A percentile compares a stretch with the other conserved stretches of the same genome.
Conservation (phyloP, 2,113 vertebrate species). For the Scalopus aquaticus region DNA sequence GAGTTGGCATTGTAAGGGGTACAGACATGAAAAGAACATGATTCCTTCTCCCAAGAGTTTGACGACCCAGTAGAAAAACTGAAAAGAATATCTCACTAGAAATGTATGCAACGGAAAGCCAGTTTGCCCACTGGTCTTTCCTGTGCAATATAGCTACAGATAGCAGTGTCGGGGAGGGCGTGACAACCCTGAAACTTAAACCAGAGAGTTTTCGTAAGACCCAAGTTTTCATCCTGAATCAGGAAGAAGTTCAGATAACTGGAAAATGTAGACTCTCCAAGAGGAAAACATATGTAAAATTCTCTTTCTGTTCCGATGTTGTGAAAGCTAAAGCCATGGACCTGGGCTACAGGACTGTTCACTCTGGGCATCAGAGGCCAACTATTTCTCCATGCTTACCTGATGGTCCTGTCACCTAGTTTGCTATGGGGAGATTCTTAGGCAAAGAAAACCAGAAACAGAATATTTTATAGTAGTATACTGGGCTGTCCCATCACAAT, state of each 20-base stretch:
- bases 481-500: background rate
- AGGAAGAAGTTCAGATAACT: background rate
- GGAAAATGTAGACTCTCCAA: background rate
- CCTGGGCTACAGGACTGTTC: background rate
- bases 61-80: background rate
- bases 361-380: background rate
- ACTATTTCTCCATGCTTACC: background rate
- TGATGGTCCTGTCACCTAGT: rapidly evolving
- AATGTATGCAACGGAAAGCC: background rate
- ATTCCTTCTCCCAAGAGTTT: background rate
- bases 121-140: background rate
- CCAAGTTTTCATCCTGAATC: background rate
- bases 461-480: background rate
- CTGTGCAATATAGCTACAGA: rapidly evolving
- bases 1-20: background rate
- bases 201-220: background rate
- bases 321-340: background rate
- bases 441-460: background rate
- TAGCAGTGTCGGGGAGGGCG: rapidly evolving
- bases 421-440: background rate
- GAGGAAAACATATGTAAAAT: background rate
- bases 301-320: background rate
- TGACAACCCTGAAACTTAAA: too few relatives aligned
- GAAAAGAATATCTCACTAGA: background rate
- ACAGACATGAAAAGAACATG: background rate